Percentiles rank a stretch among this genome's conserved stretches.
These are phyloP conservation scores for Blera fallax DNA, from an alignment of 2,888 invertebrate genomes.

Conservation along the genomic window DNA sequence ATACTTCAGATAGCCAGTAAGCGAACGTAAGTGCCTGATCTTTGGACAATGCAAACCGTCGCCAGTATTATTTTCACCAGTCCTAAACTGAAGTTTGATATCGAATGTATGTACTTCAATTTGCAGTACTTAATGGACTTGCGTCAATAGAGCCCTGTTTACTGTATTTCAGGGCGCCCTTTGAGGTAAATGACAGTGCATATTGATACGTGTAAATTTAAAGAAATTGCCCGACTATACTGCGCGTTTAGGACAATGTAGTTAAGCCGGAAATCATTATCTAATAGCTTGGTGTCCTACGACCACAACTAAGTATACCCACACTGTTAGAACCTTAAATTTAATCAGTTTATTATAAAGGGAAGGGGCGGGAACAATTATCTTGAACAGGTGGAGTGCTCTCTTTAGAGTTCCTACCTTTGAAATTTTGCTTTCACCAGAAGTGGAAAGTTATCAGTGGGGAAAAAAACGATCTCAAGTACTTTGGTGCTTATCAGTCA, in stretches of 20 bases:
- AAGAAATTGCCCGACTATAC: background rate
- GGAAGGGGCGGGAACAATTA: background rate
- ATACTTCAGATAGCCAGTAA: background rate
- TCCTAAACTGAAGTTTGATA: background rate
- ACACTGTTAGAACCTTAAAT: too few species aligned
- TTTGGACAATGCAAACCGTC: background rate
- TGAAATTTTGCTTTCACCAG: background rate
- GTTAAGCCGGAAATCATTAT: background rate
- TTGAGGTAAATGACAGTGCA: background rate
- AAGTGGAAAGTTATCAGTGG: background rate
- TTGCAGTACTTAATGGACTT: background rate
- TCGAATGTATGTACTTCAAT: background rate
- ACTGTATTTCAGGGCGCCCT: background rate
- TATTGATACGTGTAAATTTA: background rate
- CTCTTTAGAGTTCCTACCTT: background rate
- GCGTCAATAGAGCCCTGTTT: background rate
- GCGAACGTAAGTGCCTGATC: background rate
- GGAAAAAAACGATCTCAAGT: background rate
- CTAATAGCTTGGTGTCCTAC: background rate
- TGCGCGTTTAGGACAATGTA: background rate
- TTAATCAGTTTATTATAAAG: background rate
- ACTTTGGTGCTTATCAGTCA: background rate
- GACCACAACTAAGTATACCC: too few species aligned
- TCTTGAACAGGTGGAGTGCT: background rate
- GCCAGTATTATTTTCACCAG: background rate